Percentiles rank a stretch among this genome's conserved stretches.
Evolutionary conservation across 2,113 vertebrate species (phyloP).

Genomic region (Thamnophis sirtalis): DNA sequence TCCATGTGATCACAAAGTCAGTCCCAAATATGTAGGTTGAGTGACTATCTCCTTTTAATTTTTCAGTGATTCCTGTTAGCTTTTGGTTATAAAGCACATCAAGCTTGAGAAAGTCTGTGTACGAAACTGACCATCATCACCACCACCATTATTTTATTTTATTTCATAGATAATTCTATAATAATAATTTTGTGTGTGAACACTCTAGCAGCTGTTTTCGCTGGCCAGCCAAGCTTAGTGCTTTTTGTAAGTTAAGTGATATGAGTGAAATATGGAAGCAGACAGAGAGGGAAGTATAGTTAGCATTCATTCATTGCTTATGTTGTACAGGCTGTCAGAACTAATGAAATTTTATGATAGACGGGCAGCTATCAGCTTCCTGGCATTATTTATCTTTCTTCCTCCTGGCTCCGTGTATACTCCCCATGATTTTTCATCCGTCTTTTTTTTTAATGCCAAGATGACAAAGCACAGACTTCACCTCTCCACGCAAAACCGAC

Average conservation of each 20-base stretch:
- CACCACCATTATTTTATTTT: background rate
- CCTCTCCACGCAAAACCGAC: constrained; percentile 73
- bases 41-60: background rate
- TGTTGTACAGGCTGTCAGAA: constrained; percentile 69
- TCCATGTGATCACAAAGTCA: background rate
- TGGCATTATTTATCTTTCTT: constrained; percentile 70
- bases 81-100: background rate
- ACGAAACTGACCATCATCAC: background rate
- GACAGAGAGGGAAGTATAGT: constrained; percentile 55
- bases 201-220: constrained; percentile 6
- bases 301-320: constrained; percentile 66
- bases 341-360: constrained; percentile 71
- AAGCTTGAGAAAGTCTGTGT: background rate
- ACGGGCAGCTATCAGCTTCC: constrained; percentile 61
- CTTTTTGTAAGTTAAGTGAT: background rate
- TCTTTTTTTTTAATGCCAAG: constrained; percentile 68
- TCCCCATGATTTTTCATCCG: constrained; percentile 63
- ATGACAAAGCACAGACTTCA: constrained; percentile 76
- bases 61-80: background rate
- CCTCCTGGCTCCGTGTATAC: constrained; percentile 51
- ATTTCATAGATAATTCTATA: background rate
- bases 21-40: background rate
- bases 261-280: constrained; percentile 44
- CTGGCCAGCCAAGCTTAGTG: background rate
- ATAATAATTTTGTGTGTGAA: background rate